A percentile compares a stretch with the other conserved stretches of the same genome.
Conservation (phyloP, 2,113 vertebrate species). For the Ceuthmochares aereus region DNA sequence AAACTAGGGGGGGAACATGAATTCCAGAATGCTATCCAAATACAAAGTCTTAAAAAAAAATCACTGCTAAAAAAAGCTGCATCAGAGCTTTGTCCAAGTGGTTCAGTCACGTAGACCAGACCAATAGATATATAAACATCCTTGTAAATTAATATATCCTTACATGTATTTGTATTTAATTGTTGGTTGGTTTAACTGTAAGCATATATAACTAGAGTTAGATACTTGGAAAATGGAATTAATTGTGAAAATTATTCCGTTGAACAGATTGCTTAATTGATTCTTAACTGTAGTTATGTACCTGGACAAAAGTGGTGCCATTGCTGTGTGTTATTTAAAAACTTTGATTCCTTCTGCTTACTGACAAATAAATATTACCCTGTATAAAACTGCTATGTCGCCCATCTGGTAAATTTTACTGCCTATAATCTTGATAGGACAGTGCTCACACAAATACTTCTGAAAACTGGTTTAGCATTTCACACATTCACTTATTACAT, state of each 20-base stretch:
- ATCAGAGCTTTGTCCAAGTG: neutral
- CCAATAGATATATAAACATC: neutral
- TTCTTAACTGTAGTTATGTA: neutral
- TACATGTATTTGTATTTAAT: neutral
- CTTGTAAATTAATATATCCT: neutral
- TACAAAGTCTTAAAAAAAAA: neutral
- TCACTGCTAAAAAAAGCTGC: neutral
- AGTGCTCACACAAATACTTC: neutral
- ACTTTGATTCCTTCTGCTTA: neutral
- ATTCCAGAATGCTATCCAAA: neutral
- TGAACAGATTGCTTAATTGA: neutral
- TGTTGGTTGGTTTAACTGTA: neutral
- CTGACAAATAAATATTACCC: constrained; percentile 38
- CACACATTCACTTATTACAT: neutral
- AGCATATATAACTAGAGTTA: neutral
- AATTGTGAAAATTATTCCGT: neutral
- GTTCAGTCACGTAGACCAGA: neutral
- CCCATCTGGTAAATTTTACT: neutral
- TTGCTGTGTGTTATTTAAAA: neutral
- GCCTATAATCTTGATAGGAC: neutral
- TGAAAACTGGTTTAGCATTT: neutral
- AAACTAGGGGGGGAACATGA: neutral
- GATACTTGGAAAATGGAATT: neutral
- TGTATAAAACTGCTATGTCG: neutral
- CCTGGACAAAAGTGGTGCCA: neutral